These are phyloP conservation scores for Mus pahari DNA, from an alignment of 2,113 vertebrate genomes.

Conservation along the genomic window DNA sequence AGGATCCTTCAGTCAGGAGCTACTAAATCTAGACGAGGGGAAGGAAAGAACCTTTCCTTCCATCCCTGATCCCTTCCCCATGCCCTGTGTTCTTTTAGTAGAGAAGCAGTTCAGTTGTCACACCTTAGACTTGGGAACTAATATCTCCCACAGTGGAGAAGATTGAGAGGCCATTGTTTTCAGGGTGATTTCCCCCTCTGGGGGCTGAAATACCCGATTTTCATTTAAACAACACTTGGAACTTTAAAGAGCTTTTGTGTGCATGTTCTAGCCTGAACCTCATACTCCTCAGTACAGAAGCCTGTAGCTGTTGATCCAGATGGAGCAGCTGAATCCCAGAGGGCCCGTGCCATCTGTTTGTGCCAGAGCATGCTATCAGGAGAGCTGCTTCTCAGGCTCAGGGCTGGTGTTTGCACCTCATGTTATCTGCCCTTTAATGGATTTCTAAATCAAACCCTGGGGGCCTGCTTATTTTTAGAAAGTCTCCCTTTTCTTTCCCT, in stretches of 20 bases:
- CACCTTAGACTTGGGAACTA: neutral
- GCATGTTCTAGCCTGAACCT: neutral
- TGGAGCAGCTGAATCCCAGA: constrained; percentile 21
- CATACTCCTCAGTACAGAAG: neutral
- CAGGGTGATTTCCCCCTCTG: neutral
- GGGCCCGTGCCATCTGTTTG: constrained; percentile 32
- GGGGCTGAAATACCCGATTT: neutral
- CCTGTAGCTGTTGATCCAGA: constrained; percentile 47
- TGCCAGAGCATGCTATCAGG: neutral
- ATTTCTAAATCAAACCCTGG: constrained; percentile 26
- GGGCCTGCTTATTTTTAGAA: constrained; percentile 44
- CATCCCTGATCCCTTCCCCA: neutral
- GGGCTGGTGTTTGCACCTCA: constrained; percentile 21
- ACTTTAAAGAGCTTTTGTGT: neutral
- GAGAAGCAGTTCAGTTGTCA: neutral
- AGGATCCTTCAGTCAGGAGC: neutral
- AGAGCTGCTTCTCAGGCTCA: neutral
- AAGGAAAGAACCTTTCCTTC: neutral
- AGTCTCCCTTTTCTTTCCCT: neutral
- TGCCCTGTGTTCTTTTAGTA: neutral
- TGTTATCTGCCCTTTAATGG: constrained; percentile 41
- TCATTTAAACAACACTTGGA: neutral
- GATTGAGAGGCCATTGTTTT: neutral
- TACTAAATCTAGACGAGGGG: neutral
- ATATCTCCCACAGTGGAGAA: neutral